A percentile compares a stretch with the other conserved stretches of the same genome.
Conservation (phyloP, 2,797 vertebrate genomes). For the Capromys pilorides region DNA sequence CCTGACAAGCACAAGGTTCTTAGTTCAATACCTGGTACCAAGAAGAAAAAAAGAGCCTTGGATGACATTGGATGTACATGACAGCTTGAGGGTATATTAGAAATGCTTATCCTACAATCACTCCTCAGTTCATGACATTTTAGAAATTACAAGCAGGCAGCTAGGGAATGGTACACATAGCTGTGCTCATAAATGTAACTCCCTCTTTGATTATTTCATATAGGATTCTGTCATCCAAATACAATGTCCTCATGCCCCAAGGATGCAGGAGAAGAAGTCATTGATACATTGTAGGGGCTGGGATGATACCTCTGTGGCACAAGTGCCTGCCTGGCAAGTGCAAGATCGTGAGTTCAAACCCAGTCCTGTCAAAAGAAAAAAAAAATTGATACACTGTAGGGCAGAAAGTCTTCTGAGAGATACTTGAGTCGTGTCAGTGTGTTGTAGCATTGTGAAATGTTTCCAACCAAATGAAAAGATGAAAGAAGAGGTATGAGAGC, state of each 20-base stretch:
- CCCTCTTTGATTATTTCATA: not conserved
- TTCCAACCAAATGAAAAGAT: not conserved
- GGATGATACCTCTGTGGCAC: no score
- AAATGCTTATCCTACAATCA: slow-evolving; percentile 4
- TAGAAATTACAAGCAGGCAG: not conserved
- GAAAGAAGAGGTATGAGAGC: slow-evolving; percentile 61
- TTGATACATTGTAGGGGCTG: not conserved
- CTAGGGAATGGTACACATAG: not conserved
- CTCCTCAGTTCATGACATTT: not conserved
- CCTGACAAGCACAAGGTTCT: no score
- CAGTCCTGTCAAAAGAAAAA: no score
- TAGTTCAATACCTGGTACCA: no score
- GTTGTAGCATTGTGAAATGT: not conserved
- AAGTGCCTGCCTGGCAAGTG: no score
- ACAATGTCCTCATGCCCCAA: not conserved
- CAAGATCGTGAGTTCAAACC: no score
- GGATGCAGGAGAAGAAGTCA: not conserved
- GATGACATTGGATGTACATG: not conserved
- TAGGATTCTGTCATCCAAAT: not conserved
- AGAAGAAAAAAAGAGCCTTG: no score
- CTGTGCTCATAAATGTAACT: not conserved
- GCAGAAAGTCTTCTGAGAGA: not conserved
- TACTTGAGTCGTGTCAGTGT: not conserved
- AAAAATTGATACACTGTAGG: not conserved
- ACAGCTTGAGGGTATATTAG: not conserved